Base-by-base conservation (phyloP, 2,113 vertebrate genomes). In the Lampris incognitus region DNA sequence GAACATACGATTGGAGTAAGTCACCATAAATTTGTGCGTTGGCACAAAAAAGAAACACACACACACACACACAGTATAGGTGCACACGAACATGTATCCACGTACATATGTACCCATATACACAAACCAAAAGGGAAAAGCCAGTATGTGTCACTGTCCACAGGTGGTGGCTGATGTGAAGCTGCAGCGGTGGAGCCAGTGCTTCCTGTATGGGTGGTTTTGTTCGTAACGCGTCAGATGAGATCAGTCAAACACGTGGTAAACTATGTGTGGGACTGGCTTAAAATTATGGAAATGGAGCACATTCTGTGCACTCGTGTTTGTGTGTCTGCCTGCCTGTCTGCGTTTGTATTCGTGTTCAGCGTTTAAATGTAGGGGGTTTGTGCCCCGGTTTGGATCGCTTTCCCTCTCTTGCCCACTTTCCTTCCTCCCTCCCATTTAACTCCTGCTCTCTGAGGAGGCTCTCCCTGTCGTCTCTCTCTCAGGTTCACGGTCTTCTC, bases 1-100 rank as follows among this genome's bases (percentile, higher is more conserved):
- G 24, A 24, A 24, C 24, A 24, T 24, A 24, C 24, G 24, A 24
- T 24, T 24, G 24, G 24, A 24, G 24, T 24, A 24, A 24, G 24
- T 24, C 24, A 24, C 24, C 24, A 24, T 24, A 24, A 24, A 24
- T 24, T 24, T 24, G 24, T 24, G 24, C 24, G 24, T 24, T 0
- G 24, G 24, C 24, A 24, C 24, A 24, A 24, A 24, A 24, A 24
- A 24, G 77, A 78, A 85, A 83, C 54, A 48, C 70, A 6, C 48
- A 58, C 72, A 66, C 6, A 63, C 6, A 40, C 51, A 13, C 51
- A 8, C n/a, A 65, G 11, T 9, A 24, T 24, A 24, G 24, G 24
- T 24, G 24, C 24, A 24, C 24, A 24, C 24, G 24, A 24, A 24
- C 24, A 24, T 24, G 24, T 24, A 24, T 24, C 24, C 24, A 24